Conservation (phyloP, 2,797 vertebrate genomes). For the Knipowitschia caucasica region DNA sequence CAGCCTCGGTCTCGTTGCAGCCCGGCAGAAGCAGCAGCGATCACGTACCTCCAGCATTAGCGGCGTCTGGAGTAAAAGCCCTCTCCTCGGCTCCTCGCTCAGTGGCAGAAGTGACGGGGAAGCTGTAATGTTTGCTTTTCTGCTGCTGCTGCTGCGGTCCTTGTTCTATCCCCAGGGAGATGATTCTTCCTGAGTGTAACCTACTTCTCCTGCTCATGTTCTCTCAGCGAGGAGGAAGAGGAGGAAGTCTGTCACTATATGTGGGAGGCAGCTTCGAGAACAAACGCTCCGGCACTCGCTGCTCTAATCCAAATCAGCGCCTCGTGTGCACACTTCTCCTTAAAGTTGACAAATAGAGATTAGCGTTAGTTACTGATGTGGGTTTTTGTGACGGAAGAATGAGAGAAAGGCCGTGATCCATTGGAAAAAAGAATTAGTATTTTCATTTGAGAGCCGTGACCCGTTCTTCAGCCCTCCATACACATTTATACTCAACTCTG, state of each 20-base stretch:
- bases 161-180: slow-evolving; percentile 38
- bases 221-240: slow-evolving; percentile 20
- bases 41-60: slow-evolving; percentile 11
- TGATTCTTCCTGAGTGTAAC: slow-evolving; percentile 49
- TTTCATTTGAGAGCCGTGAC: too few relatives aligned
- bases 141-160: slow-evolving; percentile 17
- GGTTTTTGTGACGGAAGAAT: slow-evolving; percentile 8
- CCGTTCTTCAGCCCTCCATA: too few relatives aligned
- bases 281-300: slow-evolving; percentile 23
- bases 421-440: background rate
- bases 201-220: slow-evolving; percentile 47
- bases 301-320: slow-evolving; percentile 25
- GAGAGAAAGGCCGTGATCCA: background rate
- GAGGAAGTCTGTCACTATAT: slow-evolving; percentile 32
- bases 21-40: background rate
- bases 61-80: slow-evolving; percentile 11
- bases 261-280: slow-evolving; percentile 49
- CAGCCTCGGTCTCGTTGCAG: background rate
- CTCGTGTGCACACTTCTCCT: slow-evolving; percentile 19
- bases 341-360: background rate
- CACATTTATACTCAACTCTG: too few relatives aligned
- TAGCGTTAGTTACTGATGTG: slow-evolving; percentile 2
- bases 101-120: slow-evolving; percentile 39
- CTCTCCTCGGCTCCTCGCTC: slow-evolving; percentile 32
- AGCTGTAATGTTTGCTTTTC: slow-evolving; percentile 32